Base-by-base conservation (phyloP, 2,113 vertebrate genomes). In the Fregetta grallaria region DNA sequence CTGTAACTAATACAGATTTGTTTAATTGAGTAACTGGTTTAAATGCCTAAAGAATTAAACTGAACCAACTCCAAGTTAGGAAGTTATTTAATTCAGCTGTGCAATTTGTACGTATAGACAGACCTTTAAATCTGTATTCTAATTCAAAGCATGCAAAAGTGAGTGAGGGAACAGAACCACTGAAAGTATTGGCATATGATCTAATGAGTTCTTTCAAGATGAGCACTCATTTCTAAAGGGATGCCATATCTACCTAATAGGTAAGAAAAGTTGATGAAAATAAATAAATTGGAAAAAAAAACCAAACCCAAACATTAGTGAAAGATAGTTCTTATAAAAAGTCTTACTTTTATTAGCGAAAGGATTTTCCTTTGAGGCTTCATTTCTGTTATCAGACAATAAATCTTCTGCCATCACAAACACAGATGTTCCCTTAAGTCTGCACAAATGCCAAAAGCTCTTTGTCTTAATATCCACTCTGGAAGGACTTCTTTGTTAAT, bases 381-480 rank as follows among this genome's bases (percentile, higher is more conserved):
- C 1, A 0, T 83, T 90, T 79, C 56, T 83, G 17, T 89, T 87
- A 66, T 65, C n/a, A 61, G 49, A 58, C 65, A 72, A 38, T 42
- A 59, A 86, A 55, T 94, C 86, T 87, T 53, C 83, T 85, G 91
- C 86, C 83, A 87, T 87, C 74, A 78, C 61, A 92, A 87, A 94
- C 88, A 84, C 92, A 96, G 86, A 85, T 87, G 91, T 85, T 96
- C 70, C 62, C 56, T 89, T 32, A 81, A 82, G 49, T 34, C 86
- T 87, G 62, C 70, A 30, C 49, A 82, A 94, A 91, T 38, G 49
- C 73, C 86, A 94, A 84, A 86, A 66, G 58, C 55, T 89, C 88
- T 94, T 78, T 79, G 15, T 78, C 80, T 92, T 90, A 70, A 47
- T 62, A 94, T 30, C 81, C 88, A 94, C n/a, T 88, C 82, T 96